phyloP scores from a whole-genome alignment of 92 coral and sea anemone species.

The Palythoa heliodiscus region DNA sequence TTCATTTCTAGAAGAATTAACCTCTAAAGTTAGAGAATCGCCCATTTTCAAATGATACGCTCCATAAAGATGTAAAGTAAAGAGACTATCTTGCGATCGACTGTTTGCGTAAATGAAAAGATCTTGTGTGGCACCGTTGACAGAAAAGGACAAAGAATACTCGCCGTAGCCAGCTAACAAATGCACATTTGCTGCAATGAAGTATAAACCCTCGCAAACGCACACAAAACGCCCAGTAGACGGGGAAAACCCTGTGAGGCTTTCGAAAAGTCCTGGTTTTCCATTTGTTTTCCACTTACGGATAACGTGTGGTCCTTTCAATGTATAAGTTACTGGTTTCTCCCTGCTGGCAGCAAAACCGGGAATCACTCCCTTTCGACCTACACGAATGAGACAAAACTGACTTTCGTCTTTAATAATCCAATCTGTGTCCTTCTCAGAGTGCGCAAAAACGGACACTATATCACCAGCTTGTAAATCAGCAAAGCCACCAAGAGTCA shows the following conservation, averaged over 20 bases:
- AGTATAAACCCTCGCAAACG: slow-evolving; percentile 61
- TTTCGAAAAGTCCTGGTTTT: slow-evolving; percentile 47
- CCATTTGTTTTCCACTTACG: slow-evolving; percentile 67
- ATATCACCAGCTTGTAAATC: slow-evolving; percentile 50
- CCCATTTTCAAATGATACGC: slow-evolving; percentile 49
- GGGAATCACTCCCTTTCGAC: slow-evolving; percentile 53
- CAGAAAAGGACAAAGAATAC: slow-evolving; percentile 32
- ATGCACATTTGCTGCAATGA: slow-evolving; percentile 62
- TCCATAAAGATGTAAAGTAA: slow-evolving; percentile 52
- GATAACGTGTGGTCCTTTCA: slow-evolving; percentile 10
- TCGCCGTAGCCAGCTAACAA: slow-evolving; percentile 38
- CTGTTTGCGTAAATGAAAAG: slow-evolving; percentile 24
- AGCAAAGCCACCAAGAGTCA: slow-evolving; percentile 56
- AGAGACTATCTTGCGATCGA: background rate
- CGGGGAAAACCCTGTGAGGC: slow-evolving; percentile 61
- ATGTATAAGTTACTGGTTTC: background rate
- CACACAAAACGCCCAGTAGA: slow-evolving; percentile 58
- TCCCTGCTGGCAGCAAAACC: slow-evolving; percentile 56
- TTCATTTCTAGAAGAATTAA: slow-evolving; percentile 23
- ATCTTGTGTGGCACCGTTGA: slow-evolving; percentile 47
- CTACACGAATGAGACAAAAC: slow-evolving; percentile 51
- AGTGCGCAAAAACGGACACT: slow-evolving; percentile 51
- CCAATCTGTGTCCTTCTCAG: slow-evolving; percentile 66
- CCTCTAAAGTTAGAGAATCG: slow-evolving; percentile 41
- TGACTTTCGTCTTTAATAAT: slow-evolving; percentile 54